Conservation (phyloP, 2,113 vertebrate genomes). For the Otus sunia region DNA sequence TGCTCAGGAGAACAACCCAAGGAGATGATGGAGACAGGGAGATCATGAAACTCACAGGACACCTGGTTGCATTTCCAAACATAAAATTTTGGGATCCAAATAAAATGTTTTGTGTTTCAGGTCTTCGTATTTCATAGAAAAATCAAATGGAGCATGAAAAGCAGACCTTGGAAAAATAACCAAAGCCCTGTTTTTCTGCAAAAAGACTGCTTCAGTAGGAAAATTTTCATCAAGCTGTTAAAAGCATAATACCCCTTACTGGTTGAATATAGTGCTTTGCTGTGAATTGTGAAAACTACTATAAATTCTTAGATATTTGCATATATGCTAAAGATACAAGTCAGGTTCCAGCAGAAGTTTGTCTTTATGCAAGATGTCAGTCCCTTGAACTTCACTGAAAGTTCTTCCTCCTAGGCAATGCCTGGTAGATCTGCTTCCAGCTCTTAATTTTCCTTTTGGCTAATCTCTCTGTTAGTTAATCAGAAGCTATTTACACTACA, state of each 20-base stretch:
- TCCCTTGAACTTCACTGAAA: not conserved
- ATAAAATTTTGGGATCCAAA: not conserved
- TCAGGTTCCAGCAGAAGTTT: not conserved
- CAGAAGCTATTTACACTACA: not conserved
- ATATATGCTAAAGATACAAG: not conserved
- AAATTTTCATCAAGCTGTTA: not conserved
- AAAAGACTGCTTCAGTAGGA: not conserved
- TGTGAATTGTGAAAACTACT: not conserved
- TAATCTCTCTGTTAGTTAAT: not conserved
- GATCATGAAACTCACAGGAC: not conserved
- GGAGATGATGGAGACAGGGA: not conserved
- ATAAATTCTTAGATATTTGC: not conserved
- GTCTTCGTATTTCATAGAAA: not conserved
- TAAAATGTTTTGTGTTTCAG: not conserved
- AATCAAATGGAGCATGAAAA: not conserved
- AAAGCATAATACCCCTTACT: not conserved
- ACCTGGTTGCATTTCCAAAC: not conserved
- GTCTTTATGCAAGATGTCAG: not conserved
- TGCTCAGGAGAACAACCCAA: not conserved
- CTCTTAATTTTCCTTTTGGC: not conserved
- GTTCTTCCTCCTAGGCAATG: not conserved
- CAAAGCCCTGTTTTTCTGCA: not conserved
- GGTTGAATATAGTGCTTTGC: not conserved
- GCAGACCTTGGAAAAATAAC: not conserved
- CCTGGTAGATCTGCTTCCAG: not conserved